Evolutionary conservation across 2,797 vertebrate species (phyloP).

Genomic region (Pachyuromys duprasi): DNA sequence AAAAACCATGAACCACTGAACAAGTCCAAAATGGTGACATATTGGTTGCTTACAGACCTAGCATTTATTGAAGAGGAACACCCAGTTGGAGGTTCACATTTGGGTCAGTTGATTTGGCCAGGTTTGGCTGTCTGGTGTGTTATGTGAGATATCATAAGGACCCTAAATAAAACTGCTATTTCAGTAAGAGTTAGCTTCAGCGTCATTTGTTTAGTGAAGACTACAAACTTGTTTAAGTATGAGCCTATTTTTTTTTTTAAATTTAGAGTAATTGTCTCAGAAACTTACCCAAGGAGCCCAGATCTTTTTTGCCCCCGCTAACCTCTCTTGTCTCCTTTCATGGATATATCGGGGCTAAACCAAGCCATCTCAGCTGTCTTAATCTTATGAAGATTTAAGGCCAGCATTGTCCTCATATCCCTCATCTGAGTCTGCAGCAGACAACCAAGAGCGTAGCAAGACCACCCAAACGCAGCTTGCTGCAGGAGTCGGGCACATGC

Average conservation of each 20-base stretch:
- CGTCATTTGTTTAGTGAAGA: background rate
- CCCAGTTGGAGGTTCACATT: background rate
- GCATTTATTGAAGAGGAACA: slow-evolving; percentile 33
- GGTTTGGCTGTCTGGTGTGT: background rate
- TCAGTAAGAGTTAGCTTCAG: background rate
- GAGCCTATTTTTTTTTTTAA: slow-evolving; percentile 54
- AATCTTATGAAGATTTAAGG: slow-evolving; percentile 73
- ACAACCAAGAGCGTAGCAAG: background rate
- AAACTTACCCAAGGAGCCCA: background rate
- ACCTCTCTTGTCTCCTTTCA: slow-evolving; percentile 24
- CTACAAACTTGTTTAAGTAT: slow-evolving; percentile 26
- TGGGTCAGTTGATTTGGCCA: background rate
- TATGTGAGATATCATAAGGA: slow-evolving; percentile 18
- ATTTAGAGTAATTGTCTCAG: slow-evolving; percentile 36
- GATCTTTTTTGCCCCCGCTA: background rate
- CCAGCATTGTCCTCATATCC: background rate
- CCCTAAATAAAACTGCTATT: background rate
- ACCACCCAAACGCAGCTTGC: slow-evolving; percentile 59
- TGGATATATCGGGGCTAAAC: background rate
- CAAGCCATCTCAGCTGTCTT: slow-evolving; percentile 45
- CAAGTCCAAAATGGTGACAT: background rate
- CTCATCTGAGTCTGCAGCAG: slow-evolving; percentile 44
- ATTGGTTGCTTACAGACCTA: background rate
- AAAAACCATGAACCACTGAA: slow-evolving; percentile 7
- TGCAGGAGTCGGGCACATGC: background rate